phyloP scores from a whole-genome alignment of 2,797 vertebrate genomes.

The Sphenodon punctatus region DNA sequence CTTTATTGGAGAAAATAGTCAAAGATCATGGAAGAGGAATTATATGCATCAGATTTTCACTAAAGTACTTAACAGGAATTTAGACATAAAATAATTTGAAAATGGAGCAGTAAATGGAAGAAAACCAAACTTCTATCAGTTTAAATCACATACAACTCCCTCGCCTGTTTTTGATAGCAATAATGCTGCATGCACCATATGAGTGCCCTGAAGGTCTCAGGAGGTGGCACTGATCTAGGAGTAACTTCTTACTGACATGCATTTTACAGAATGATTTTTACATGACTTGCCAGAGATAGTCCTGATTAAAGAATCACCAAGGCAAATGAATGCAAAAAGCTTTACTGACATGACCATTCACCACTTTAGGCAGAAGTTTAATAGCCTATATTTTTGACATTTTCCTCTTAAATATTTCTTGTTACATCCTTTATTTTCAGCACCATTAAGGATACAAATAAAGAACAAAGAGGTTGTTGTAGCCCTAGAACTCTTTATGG shows the following conservation, averaged over 20 bases:
- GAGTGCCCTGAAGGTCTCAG: not conserved
- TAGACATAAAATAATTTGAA: not conserved
- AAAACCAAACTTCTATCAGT: too few relatives aligned
- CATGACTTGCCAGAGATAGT: not conserved
- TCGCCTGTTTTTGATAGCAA: not conserved
- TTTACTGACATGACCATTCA: not conserved
- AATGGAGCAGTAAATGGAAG: not conserved
- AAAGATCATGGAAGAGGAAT: not conserved
- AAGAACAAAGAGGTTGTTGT: not conserved
- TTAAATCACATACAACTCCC: too few relatives aligned
- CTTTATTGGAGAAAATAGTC: not conserved
- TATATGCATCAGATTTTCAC: not conserved
- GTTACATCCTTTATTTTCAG: not conserved
- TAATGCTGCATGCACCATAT: not conserved
- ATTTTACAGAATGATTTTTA: not conserved
- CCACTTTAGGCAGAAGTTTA: not conserved
- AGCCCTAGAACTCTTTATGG: not conserved
- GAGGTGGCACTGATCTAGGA: not conserved
- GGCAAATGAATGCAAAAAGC: not conserved
- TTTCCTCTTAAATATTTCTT: not conserved
- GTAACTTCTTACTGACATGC: not conserved
- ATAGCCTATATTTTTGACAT: not conserved
- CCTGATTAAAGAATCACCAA: constrained; percentile 5
- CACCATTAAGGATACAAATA: not conserved
- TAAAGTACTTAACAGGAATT: not conserved